Evolutionary conservation across 2,888 invertebrate species (phyloP).

Genomic region (Mantis religiosa): DNA sequence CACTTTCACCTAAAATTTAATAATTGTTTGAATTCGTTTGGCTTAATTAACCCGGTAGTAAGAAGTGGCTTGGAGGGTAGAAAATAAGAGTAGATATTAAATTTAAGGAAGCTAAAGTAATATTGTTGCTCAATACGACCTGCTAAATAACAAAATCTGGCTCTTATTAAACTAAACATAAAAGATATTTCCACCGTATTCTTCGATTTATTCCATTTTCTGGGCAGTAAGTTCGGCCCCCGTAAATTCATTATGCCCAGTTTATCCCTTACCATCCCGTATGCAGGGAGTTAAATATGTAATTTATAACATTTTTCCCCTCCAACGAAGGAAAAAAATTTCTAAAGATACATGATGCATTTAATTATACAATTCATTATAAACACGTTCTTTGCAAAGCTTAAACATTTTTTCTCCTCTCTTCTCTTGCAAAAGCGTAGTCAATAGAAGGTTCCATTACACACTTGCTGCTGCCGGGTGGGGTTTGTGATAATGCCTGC

Average conservation of each 20-base stretch:
- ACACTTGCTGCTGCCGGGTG: not conserved
- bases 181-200: not conserved
- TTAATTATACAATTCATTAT: constrained; percentile 12
- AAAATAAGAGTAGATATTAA: not conserved
- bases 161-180: not conserved
- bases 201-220: not conserved
- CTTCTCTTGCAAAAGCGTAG: not conserved
- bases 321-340: not conserved
- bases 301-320: not conserved
- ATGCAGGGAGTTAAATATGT: not conserved
- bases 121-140: not conserved
- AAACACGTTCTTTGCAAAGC: constrained; percentile 6
- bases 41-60: not conserved
- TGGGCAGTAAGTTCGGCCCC: not conserved
- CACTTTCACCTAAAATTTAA: too few relatives aligned
- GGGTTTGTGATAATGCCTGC: constrained; percentile 13
- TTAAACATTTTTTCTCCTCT: constrained; percentile 8
- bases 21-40: too few relatives aligned
- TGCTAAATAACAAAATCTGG: not conserved
- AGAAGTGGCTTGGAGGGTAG: not conserved
- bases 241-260: not conserved
- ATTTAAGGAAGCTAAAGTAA: not conserved
- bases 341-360: constrained; percentile 11
- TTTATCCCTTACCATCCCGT: not conserved
- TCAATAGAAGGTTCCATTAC: constrained; percentile 7